Evolutionary conservation across 2,113 vertebrate genomes (phyloP).

Genomic region (Desmodus rotundus): DNA sequence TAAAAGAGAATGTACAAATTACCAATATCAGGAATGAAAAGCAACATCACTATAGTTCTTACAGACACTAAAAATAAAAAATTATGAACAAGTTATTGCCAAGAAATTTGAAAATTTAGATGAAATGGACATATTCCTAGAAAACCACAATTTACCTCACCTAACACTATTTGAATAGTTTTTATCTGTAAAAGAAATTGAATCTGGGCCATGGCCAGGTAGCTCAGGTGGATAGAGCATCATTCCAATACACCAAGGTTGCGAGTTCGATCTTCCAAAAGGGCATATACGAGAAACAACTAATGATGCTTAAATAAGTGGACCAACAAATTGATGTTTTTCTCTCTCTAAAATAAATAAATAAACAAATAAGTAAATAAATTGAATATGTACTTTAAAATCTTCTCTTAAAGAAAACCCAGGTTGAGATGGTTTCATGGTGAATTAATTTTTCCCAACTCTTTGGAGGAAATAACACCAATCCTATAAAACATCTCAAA

Average conservation of each 20-base stretch:
- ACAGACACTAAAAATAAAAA: neutral
- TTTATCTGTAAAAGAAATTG: slow-evolving; percentile 16
- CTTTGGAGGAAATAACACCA: neutral
- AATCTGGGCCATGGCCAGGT: neutral
- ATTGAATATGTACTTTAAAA: neutral
- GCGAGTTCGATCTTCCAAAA: neutral
- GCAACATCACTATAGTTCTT: neutral
- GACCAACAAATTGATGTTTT: too few species aligned
- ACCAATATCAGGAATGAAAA: neutral
- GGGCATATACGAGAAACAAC: too few species aligned
- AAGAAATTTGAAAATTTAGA: neutral
- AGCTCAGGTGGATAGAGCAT: too few species aligned
- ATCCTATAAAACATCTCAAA: neutral
- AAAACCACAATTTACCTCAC: neutral
- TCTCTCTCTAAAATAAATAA: too few species aligned
- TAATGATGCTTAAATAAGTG: too few species aligned
- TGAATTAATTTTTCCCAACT: neutral
- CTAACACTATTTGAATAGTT: neutral
- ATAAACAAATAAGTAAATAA: too few species aligned
- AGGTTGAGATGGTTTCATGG: neutral
- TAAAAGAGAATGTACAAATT: neutral
- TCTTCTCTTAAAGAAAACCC: neutral
- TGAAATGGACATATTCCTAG: neutral
- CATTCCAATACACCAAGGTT: neutral
- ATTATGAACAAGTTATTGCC: neutral